These are phyloP conservation scores for Trichechus manatus DNA, from an alignment of 2,113 vertebrate species.

Conservation along the genomic window DNA sequence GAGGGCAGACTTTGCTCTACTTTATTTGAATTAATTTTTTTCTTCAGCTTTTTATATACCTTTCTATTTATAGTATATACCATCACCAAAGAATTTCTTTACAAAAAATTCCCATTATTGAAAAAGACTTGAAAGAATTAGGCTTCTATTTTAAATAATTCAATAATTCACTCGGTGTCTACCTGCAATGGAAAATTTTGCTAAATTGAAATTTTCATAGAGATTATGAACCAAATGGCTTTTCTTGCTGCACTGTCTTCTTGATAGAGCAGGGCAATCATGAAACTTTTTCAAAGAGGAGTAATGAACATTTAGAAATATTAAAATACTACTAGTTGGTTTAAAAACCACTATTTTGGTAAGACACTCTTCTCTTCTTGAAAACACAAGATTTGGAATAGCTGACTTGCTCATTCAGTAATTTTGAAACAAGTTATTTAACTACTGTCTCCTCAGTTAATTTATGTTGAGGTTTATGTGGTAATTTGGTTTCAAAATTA, in stretches of 20 bases:
- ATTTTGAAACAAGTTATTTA: not conserved
- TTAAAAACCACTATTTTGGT: conserved; percentile 30
- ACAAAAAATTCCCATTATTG: conserved; percentile 7
- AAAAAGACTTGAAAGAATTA: conserved; percentile 38
- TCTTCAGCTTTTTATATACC: conserved; percentile 66
- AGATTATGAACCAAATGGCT: not conserved
- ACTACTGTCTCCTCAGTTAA: not conserved
- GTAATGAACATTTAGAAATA: not conserved
- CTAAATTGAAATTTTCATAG: not conserved
- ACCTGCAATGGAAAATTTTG: conserved; percentile 1
- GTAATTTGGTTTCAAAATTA: conserved; percentile 38
- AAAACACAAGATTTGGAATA: conserved; percentile 17
- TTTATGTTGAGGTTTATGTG: conserved; percentile 36
- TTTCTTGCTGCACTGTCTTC: conserved; percentile 7
- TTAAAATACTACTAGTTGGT: not conserved
- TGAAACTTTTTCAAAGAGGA: not conserved
- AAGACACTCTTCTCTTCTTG: not conserved
- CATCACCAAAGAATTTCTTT: conserved; percentile 59
- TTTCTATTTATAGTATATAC: conserved; percentile 67
- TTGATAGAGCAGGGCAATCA: not conserved
- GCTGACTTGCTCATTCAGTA: conserved; percentile 21
- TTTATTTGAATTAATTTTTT: conserved; percentile 77
- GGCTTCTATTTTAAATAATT: conserved; percentile 59
- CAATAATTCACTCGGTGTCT: not conserved
- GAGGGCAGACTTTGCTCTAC: conserved; percentile 79